Evolutionary conservation across 2,888 invertebrate species (phyloP).

Genomic region (Cerceris ruficornis): DNA sequence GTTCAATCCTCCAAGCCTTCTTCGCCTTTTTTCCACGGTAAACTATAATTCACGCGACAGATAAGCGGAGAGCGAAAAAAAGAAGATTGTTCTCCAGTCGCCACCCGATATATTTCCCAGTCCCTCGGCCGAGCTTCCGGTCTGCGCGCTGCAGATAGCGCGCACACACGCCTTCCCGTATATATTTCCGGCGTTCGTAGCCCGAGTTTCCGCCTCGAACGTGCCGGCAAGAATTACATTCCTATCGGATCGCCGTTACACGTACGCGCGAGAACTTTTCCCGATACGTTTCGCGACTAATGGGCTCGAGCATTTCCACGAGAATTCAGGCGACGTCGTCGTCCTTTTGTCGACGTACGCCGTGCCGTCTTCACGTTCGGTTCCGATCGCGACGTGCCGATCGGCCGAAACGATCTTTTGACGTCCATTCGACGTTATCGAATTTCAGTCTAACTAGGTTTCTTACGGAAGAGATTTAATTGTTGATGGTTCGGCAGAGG

Average conservation of each 20-base stretch:
- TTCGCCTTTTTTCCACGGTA: no score
- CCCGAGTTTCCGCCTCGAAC: slow-evolving; percentile 24
- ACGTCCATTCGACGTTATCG: not conserved
- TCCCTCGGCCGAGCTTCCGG: slow-evolving; percentile 24
- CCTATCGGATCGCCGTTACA: slow-evolving; percentile 22
- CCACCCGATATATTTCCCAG: slow-evolving; percentile 37
- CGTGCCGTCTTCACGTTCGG: not conserved
- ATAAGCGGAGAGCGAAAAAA: slow-evolving; percentile 9
- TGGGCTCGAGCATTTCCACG: slow-evolving; percentile 22
- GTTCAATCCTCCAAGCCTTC: no score
- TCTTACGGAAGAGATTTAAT: no score
- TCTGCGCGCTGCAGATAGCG: slow-evolving; percentile 23
- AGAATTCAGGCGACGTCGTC: slow-evolving; percentile 6
- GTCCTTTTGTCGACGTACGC: slow-evolving; percentile 5
- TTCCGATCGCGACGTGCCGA: not conserved
- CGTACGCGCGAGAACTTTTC: slow-evolving; percentile 22
- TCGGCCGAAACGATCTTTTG: not conserved
- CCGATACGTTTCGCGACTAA: slow-evolving; percentile 44
- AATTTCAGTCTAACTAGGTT: not conserved
- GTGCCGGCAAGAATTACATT: slow-evolving; percentile 29
- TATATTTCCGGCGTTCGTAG: slow-evolving; percentile 47
- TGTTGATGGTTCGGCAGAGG: no score
- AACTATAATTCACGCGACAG: not conserved
- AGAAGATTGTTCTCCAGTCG: slow-evolving; percentile 12
- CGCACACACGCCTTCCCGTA: slow-evolving; percentile 29